Evolutionary conservation across 2,888 invertebrate genomes (phyloP), one percentile per base, ranked within the genome.

Genomic region (Hirudinaria manillensis): DNA sequence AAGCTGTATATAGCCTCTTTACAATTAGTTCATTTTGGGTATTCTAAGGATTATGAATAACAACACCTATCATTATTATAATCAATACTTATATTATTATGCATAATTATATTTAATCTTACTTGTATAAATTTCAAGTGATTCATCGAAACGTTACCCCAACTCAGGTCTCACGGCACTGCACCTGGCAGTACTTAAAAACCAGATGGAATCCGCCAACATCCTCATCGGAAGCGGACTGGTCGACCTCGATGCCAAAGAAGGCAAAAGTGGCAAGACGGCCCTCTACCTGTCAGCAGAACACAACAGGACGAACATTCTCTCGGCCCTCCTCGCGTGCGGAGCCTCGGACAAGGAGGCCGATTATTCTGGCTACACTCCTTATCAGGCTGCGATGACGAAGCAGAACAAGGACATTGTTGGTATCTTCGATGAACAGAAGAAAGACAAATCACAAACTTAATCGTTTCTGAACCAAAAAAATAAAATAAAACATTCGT

Each of bases 201-300:
- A 32, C 4, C n/a, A 34, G 13, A 68, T 34, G 1, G 36, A 68
- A 7, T n/a, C 36, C 32, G 7, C 32, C 13, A 68, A 36, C 0
- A 6, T 36, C 7, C 36, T 68, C 27, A n/a, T 68, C n/a, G 27
- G 32, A n/a, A 68, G 36, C 36, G 36, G 36, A 32, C 24, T 61
- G 61, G 21, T 68, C 32, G 36, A 68, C 36, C 7, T 68, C 6
- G 36, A 68, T 13, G 36, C 29, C 13, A 68, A 36, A 34, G 68
- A 68, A 68, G 68, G 68, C 3, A 68, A 68, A 68, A 68, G 68
- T 36, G 68, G 68, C n/a, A 32, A 36, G 36, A 68, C 68, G 7
- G 34, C 68, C n/a, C 68, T 68, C 68, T 68, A 34, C n/a, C 16
- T 68, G 27, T 24, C 68, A 1, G 68, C 68, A 24, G 68, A 68